Evolutionary conservation across 1,140 invertebrate genomes (phyloP).

Genomic region (Ips nitidus): DNA sequence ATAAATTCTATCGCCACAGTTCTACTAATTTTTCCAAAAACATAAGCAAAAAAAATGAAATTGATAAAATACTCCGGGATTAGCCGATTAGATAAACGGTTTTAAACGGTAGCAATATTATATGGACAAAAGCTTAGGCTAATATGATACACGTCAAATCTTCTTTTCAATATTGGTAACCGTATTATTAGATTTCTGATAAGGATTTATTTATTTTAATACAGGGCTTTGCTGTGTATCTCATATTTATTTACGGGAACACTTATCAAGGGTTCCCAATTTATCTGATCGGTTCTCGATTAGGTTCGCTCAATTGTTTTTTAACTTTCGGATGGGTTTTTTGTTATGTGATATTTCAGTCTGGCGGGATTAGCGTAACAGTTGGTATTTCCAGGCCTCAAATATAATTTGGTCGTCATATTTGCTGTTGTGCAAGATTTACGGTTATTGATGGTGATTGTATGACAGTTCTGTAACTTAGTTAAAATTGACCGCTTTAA

Average conservation of each 20-base stretch:
- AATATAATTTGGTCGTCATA: no score
- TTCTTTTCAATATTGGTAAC: constrained; percentile 40
- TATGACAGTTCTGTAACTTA: no score
- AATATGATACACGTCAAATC: constrained; percentile 41
- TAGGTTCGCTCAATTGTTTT: constrained; percentile 8
- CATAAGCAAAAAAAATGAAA: background rate
- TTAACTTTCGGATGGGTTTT: background rate
- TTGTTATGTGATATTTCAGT: no score
- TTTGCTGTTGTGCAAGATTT: no score
- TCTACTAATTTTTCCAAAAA: background rate
- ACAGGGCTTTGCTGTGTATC: constrained; percentile 27
- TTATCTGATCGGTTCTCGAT: constrained; percentile 27
- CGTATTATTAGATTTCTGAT: constrained; percentile 41
- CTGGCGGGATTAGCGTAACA: no score
- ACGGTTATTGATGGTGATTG: no score
- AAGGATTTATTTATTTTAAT: constrained; percentile 42
- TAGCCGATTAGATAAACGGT: constrained; percentile 41
- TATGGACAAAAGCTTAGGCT: constrained; percentile 38
- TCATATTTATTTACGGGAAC: constrained; percentile 34
- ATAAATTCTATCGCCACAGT: background rate
- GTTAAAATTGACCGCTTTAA: no score
- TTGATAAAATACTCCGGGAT: constrained; percentile 41
- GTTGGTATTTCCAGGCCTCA: no score
- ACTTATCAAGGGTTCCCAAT: constrained; percentile 16
- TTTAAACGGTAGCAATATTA: constrained; percentile 42